A percentile compares a stretch with the other conserved stretches of the same genome.
Evolutionary conservation across 1,140 invertebrate species (phyloP).

Genomic region (Lysiphlebus fabarum): DNA sequence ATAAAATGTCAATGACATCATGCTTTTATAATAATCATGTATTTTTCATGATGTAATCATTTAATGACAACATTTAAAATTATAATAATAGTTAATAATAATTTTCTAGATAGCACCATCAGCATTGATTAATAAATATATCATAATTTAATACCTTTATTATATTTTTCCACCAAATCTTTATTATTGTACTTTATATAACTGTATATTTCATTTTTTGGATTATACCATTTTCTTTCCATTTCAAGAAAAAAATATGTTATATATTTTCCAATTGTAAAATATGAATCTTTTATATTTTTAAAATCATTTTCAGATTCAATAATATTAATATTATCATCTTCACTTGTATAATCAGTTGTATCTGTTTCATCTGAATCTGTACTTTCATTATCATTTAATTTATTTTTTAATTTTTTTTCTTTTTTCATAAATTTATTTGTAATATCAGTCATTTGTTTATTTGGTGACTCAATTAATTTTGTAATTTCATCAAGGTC

Average conservation of each 20-base stretch:
- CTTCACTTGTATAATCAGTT: conserved; percentile 33
- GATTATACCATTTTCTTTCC: conserved; percentile 46
- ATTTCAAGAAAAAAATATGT: conserved; percentile 49
- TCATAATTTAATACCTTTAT: conserved; percentile 7
- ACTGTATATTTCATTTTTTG: conserved; percentile 39
- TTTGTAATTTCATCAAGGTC: too few species aligned
- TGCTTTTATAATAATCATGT: too few species aligned
- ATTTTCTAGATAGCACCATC: too few species aligned
- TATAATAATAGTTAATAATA: too few species aligned
- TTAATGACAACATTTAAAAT: too few species aligned
- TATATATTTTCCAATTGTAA: conserved; percentile 48
- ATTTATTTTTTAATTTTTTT: conserved; percentile 21
- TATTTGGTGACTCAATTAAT: neutral
- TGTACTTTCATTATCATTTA: conserved; percentile 25
- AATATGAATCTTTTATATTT: conserved; percentile 43
- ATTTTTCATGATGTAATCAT: too few species aligned
- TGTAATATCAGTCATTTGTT: conserved; percentile 9
- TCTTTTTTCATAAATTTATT: conserved; percentile 34
- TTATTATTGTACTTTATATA: conserved; percentile 42
- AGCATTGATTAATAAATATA: too few species aligned
- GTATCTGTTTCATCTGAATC: conserved; percentile 42
- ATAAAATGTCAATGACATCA: too few species aligned
- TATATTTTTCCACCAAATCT: conserved; percentile 27
- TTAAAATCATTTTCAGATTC: conserved; percentile 28
- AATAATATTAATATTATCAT: conserved; percentile 5